A percentile compares a stretch with the other conserved stretches of the same genome.
Conservation (phyloP, 1,140 invertebrate genomes). For the Campoletis sonorensis region DNA sequence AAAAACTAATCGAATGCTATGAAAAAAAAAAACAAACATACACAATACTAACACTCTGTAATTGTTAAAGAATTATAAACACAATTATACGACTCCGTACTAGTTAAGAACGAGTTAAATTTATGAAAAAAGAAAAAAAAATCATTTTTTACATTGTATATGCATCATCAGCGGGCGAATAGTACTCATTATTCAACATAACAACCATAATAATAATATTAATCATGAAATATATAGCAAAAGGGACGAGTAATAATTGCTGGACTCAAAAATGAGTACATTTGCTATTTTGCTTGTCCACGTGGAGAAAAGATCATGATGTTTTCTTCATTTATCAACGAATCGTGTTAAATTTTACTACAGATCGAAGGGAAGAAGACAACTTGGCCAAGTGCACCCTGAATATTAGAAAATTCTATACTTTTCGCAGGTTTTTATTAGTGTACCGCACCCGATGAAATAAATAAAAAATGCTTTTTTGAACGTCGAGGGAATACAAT, state of each 20-base stretch:
- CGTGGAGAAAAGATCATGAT: neutral
- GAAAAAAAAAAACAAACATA: neutral
- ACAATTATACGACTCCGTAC: conserved; percentile 7
- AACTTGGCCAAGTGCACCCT: too few relatives aligned
- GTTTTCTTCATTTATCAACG: neutral
- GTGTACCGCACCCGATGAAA: too few relatives aligned
- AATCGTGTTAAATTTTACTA: too few relatives aligned
- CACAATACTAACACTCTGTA: neutral
- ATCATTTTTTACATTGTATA: conserved; percentile 31
- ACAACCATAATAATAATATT: conserved; percentile 39
- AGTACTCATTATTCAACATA: neutral
- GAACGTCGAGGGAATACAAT: neutral
- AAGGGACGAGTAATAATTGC: neutral
- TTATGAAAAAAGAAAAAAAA: too few relatives aligned
- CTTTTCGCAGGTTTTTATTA: too few relatives aligned
- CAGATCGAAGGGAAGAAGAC: too few relatives aligned
- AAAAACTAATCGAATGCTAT: neutral
- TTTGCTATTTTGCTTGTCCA: neutral
- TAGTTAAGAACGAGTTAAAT: conserved; percentile 27
- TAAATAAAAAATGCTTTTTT: neutral
- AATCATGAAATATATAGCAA: conserved; percentile 11
- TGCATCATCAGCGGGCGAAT: conserved; percentile 8
- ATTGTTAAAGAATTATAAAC: too few relatives aligned
- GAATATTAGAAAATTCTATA: too few relatives aligned
- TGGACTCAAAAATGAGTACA: neutral